Evolutionary conservation across 2,888 invertebrate species (phyloP).

Genomic region (Allophyes oxyacanthae): DNA sequence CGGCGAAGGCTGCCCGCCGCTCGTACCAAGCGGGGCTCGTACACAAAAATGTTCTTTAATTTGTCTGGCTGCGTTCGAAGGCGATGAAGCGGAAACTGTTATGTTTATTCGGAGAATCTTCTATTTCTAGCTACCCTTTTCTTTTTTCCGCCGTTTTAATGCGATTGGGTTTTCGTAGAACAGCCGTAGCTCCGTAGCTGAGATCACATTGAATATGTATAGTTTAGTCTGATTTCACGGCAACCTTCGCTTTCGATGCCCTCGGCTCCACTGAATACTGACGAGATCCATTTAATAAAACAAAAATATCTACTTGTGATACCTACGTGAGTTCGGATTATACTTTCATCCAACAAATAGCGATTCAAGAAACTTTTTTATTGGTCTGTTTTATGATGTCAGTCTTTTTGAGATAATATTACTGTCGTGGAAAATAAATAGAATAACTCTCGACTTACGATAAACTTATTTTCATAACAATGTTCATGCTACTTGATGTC

Average conservation of each 20-base stretch:
- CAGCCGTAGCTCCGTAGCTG: conserved; percentile 63
- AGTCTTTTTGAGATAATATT: conserved; percentile 27
- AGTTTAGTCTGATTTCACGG: conserved; percentile 67
- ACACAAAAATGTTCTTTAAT: conserved; percentile 86
- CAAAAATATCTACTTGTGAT: conserved; percentile 50
- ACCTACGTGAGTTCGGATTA: conserved; percentile 44
- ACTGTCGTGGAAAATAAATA: conserved; percentile 33
- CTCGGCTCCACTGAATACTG: conserved; percentile 62
- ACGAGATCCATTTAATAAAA: conserved; percentile 60
- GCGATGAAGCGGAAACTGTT: conserved; percentile 85
- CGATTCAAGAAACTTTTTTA: conserved; percentile 41
- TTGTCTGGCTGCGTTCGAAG: conserved; percentile 79
- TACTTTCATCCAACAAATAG: conserved; percentile 41
- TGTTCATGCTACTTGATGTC: conserved; percentile 2
- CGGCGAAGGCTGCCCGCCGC: conserved; percentile 75
- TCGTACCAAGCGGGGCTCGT: conserved; percentile 57
- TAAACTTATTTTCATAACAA: conserved; percentile 36
- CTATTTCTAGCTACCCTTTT: conserved; percentile 75
- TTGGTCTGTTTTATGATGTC: conserved; percentile 29
- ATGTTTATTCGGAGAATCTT: conserved; percentile 82
- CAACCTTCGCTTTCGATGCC: conserved; percentile 69
- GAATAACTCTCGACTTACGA: conserved; percentile 24
- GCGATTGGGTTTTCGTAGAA: conserved; percentile 79
- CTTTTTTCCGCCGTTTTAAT: conserved; percentile 79
- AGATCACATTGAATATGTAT: conserved; percentile 79